Evolutionary conservation across 2,113 vertebrate species (phyloP).

Genomic region (Electrona antarctica): DNA sequence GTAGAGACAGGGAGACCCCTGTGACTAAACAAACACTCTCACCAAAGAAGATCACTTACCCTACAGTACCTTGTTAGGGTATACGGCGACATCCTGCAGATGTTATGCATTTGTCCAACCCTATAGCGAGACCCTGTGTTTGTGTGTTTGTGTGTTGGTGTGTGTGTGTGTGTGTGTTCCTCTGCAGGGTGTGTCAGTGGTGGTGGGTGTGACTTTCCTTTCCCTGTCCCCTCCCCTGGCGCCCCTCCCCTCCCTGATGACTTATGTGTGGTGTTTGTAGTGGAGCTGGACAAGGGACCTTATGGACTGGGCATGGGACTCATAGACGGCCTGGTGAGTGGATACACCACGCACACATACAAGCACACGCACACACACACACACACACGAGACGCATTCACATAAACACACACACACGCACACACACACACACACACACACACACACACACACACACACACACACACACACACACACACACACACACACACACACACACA

Average conservation of each 20-base stretch:
- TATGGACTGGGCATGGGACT: slow-evolving; percentile 95
- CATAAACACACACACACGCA: no score
- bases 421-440: not conserved
- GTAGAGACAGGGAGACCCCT: no score
- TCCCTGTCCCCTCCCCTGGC: slow-evolving; percentile 81
- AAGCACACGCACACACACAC: not conserved
- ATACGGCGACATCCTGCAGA: slow-evolving; percentile 29
- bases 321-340: slow-evolving; percentile 92
- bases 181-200: slow-evolving; percentile 80
- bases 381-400: no score
- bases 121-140: slow-evolving; percentile 58
- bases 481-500: not conserved
- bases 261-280: slow-evolving; percentile 90
- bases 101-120: slow-evolving; percentile 51
- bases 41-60: no score
- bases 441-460: slow-evolving; percentile 2
- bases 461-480: slow-evolving; percentile 3
- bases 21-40: no score
- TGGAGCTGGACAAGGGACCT: slow-evolving; percentile 94
- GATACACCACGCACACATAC: slow-evolving; percentile 5
- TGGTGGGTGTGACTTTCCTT: slow-evolving; percentile 80
- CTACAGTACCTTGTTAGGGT: not conserved
- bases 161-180: slow-evolving; percentile 61
- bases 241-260: slow-evolving; percentile 84
- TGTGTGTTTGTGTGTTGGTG: slow-evolving; percentile 42